Percentiles rank a stretch among this genome's conserved stretches.
Conservation (phyloP, 2,113 vertebrate species). For the Ginglymostoma cirratum region DNA sequence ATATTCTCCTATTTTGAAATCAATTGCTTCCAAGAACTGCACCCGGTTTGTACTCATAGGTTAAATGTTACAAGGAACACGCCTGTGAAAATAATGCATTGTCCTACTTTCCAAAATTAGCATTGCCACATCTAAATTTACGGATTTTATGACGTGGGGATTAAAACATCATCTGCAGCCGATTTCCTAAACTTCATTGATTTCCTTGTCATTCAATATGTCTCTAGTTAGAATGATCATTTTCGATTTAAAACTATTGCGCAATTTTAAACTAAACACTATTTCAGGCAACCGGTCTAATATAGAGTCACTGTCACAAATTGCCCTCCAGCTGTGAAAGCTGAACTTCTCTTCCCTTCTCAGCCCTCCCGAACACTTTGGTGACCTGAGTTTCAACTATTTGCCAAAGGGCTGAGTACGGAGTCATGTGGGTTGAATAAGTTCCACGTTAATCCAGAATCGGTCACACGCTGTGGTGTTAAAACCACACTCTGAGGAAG, state of each 20-base stretch:
- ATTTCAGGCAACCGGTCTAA: not conserved
- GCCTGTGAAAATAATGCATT: not conserved
- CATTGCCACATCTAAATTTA: not conserved
- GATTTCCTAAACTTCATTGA: not conserved
- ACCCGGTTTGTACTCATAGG: not conserved
- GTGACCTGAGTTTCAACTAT: not conserved
- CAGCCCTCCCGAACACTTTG: not conserved
- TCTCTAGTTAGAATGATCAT: not conserved
- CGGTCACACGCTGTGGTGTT: not conserved
- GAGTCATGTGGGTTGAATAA: not conserved
- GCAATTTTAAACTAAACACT: not conserved
- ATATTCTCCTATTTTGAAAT: not conserved
- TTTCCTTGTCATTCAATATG: not conserved
- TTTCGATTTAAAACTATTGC: not conserved
- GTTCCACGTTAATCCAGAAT: not conserved
- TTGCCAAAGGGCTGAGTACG: not conserved
- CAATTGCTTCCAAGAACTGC: not conserved
- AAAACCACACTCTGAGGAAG: not conserved
- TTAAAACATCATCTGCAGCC: not conserved
- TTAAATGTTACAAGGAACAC: not conserved
- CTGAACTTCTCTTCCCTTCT: not conserved
- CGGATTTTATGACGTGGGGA: not conserved
- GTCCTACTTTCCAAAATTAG: not conserved
- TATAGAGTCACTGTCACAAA: not conserved
- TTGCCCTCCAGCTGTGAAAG: not conserved